Evolutionary conservation across 2,113 vertebrate species (phyloP), one percentile per base, ranked within the genome.

Genomic region (Fukomys damarensis): DNA sequence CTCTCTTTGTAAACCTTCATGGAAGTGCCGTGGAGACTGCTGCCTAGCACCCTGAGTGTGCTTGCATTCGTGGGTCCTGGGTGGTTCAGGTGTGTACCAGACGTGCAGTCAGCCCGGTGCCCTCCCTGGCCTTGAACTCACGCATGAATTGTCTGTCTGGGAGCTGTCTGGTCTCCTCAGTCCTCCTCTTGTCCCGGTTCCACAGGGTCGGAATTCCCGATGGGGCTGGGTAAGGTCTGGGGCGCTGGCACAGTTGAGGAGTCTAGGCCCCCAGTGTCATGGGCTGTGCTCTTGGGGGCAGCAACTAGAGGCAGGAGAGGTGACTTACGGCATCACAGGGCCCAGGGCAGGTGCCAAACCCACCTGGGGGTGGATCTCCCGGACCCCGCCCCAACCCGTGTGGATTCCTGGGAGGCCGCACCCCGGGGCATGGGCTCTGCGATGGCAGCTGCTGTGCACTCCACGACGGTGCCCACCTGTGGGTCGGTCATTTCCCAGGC

Each of bases 11-110:
- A 19, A 43, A 68, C 4, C 41, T 14, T 10, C 16, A n/a, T 16
- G 17, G 24, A 41, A 20, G 30, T 0, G 3, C 2, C 14, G 35
- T 30, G 68, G 14, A 0, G 22, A 3, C 46, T 49, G 0, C 0
- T 2, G 13, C 0, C 1, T 3, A n/a, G 46, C 30, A 0, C 30
- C 8, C 8, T 10, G 49, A 35, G 30, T 5, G 32, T 12, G 49
- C 22, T 11, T 22, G 35, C 19, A 4, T 26, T 46, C 8, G 6
- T 3, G 5, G 38, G 38, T 10, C 28, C 28, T 11, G 14, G 38
- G n/a, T 7, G 28, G 10, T n/a, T 16, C 2, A 0, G 28, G 20
- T 32, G 52, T 22, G 0, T 2, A 4, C 56, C 76, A 1, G 17
- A 4, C 0, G 3, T 35, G 35, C 52, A 46, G 32, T 30, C 32